These are phyloP conservation scores for Rattus norvegicus DNA, from an alignment of 2,113 vertebrate species.

Conservation along the genomic window DNA sequence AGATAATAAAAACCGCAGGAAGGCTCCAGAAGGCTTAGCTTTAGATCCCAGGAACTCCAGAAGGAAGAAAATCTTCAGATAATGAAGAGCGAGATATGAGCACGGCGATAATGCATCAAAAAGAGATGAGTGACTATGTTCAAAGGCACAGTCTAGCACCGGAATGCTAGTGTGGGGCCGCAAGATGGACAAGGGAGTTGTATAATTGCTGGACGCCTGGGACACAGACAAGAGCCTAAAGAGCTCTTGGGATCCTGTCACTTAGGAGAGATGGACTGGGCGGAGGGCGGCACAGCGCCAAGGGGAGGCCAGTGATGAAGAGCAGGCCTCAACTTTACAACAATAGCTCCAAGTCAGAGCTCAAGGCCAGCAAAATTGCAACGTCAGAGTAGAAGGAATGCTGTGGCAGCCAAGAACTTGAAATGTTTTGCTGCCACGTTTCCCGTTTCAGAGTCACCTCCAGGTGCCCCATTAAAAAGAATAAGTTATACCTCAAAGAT, in stretches of 20 bases:
- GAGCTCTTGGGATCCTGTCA: not conserved
- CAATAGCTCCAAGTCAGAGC: not conserved
- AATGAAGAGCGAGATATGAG: not conserved
- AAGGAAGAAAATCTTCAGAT: not conserved
- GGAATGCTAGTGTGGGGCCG: not conserved
- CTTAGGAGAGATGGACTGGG: not conserved
- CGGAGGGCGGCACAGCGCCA: not conserved
- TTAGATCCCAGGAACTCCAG: conserved; percentile 18
- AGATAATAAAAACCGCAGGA: conserved; percentile 18
- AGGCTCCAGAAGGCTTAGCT: not conserved
- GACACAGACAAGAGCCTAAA: not conserved
- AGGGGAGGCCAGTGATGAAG: not conserved
- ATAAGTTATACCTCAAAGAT: not conserved
- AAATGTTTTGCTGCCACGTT: not conserved
- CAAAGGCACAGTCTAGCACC: not conserved
- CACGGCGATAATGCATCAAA: not conserved
- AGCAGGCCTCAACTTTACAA: not conserved
- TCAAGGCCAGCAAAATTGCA: not conserved
- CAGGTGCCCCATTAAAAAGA: not conserved
- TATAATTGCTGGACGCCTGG: not conserved
- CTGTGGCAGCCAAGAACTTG: not conserved
- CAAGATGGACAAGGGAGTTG: not conserved
- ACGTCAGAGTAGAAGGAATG: not conserved
- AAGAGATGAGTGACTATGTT: not conserved
- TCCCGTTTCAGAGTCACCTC: not conserved